These are phyloP conservation scores for Mythimna vitellina DNA, from an alignment of 2,888 invertebrate species.

Conservation along the genomic window DNA sequence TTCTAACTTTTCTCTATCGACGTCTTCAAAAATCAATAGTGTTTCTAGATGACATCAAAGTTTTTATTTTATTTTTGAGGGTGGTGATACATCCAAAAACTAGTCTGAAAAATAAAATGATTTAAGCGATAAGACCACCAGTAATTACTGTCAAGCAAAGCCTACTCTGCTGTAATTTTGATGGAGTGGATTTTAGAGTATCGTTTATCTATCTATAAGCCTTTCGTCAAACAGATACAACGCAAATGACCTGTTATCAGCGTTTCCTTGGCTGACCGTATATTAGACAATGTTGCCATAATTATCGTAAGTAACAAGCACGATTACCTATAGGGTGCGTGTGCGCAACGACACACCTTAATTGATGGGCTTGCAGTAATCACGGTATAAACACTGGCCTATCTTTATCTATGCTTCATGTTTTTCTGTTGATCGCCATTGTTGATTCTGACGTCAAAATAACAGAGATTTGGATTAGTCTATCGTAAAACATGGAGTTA, in stretches of 20 bases:
- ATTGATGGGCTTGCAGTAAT: conserved; percentile 25
- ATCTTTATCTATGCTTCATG: conserved; percentile 6
- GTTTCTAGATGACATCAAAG: too few relatives aligned
- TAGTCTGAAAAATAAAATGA: too few relatives aligned
- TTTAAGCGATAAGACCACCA: too few relatives aligned
- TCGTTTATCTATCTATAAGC: too few relatives aligned
- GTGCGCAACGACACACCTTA: conserved; percentile 32
- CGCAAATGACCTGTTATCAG: conserved; percentile 6
- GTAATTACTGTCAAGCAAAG: too few relatives aligned
- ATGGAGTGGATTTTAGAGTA: too few relatives aligned
- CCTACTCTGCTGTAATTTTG: too few relatives aligned
- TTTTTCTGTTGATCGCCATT: neutral
- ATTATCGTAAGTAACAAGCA: conserved; percentile 26
- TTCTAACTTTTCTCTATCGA: too few relatives aligned
- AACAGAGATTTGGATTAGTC: neutral
- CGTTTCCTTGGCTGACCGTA: conserved; percentile 3
- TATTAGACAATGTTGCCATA: conserved; percentile 26
- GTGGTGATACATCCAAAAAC: too few relatives aligned
- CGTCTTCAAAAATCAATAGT: too few relatives aligned
- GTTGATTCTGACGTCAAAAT: neutral
- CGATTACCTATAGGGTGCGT: conserved; percentile 37
- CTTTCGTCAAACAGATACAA: neutral
- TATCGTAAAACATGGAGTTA: neutral
- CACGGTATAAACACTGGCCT: conserved; percentile 10
- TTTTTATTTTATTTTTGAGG: too few relatives aligned